These are phyloP conservation scores for Poecilus cupreus DNA, from an alignment of 2,888 invertebrate species.

Conservation along the genomic window DNA sequence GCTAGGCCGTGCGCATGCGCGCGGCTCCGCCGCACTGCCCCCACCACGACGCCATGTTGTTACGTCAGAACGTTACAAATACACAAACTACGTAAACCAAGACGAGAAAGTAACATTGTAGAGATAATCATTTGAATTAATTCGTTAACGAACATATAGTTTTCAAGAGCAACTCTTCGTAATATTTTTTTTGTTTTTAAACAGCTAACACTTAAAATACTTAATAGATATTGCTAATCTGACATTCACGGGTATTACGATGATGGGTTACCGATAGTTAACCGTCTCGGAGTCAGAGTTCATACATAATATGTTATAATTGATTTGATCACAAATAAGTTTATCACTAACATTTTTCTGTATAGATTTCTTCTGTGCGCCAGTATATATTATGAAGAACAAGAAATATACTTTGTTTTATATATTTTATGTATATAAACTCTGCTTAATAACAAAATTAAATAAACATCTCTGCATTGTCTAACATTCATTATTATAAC, in stretches of 20 bases:
- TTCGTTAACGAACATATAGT: constrained; percentile 51
- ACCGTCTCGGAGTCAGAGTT: constrained; percentile 43
- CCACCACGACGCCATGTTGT: neutral
- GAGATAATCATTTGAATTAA: constrained; percentile 36
- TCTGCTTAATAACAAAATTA: constrained; percentile 43
- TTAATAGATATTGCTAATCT: constrained; percentile 69
- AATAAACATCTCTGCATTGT: constrained; percentile 29
- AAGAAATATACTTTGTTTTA: constrained; percentile 53
- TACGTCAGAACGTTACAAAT: constrained; percentile 12
- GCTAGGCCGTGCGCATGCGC: constrained; percentile 12
- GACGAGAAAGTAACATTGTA: constrained; percentile 43
- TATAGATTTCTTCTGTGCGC: constrained; percentile 47
- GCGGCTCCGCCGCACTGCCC: constrained; percentile 4
- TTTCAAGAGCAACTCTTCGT: constrained; percentile 50
- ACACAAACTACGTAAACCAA: constrained; percentile 46
- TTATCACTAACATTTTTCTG: constrained; percentile 50
- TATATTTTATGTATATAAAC: constrained; percentile 33
- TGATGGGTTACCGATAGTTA: constrained; percentile 25
- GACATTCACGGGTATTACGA: constrained; percentile 52
- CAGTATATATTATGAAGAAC: constrained; percentile 44
- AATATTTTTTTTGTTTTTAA: constrained; percentile 59
- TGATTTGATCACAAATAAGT: constrained; percentile 55
- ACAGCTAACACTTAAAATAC: constrained; percentile 68
- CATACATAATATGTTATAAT: constrained; percentile 50
- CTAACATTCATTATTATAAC: constrained; percentile 34